These are phyloP conservation scores for Anomalospiza imberbis DNA, from an alignment of 2,797 vertebrate genomes.

Conservation along the genomic window DNA sequence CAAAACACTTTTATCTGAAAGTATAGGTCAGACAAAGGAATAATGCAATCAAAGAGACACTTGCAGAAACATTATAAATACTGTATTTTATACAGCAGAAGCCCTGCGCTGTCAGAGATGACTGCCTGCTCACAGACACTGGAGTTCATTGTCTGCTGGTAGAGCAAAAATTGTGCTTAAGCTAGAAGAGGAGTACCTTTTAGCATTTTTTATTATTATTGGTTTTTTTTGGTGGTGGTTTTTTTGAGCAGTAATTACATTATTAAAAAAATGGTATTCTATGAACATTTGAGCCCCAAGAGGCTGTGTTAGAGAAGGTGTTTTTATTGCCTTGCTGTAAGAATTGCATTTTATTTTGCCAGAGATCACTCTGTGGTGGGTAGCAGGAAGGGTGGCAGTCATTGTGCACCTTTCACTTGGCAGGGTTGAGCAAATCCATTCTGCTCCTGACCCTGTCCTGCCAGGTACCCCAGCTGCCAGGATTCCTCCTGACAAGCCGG, in stretches of 20 bases:
- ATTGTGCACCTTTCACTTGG: neutral
- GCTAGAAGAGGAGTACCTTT: neutral
- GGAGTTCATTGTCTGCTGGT: conserved; percentile 32
- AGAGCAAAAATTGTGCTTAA: conserved; percentile 5
- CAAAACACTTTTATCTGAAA: conserved; percentile 71
- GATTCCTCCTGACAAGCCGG: neutral
- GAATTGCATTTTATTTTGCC: neutral
- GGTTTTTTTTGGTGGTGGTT: neutral
- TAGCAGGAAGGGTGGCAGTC: neutral
- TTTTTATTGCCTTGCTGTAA: neutral
- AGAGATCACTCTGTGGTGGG: neutral
- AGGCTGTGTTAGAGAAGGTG: neutral
- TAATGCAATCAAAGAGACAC: conserved; percentile 59
- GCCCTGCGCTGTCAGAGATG: conserved; percentile 55
- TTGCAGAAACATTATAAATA: conserved; percentile 70
- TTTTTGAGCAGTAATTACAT: neutral
- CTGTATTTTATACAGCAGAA: conserved; percentile 34
- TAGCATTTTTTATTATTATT: neutral
- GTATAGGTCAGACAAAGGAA: conserved; percentile 68
- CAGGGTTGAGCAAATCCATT: neutral
- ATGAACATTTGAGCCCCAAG: neutral
- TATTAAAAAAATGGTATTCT: neutral
- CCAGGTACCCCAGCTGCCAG: neutral
- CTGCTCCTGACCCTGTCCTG: neutral
- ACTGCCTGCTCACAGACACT: conserved; percentile 21